These are phyloP conservation scores for Xiphias gladius DNA, from an alignment of 2,113 vertebrate genomes.

Conservation along the genomic window DNA sequence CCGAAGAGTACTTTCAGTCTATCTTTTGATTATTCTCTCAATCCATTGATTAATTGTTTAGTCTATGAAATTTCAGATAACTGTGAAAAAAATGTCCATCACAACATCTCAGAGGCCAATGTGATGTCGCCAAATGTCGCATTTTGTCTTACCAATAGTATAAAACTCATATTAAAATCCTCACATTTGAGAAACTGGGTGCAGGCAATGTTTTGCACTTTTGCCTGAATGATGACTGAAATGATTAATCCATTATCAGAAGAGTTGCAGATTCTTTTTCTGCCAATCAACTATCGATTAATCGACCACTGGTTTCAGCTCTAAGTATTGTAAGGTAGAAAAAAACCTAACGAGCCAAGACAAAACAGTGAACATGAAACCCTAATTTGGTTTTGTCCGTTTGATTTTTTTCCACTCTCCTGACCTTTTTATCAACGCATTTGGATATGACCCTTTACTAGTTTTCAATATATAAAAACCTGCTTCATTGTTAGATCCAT, in stretches of 20 bases:
- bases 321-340: background rate
- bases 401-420: background rate
- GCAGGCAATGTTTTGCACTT: background rate
- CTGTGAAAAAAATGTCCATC: background rate
- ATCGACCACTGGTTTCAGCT: too few relatives aligned
- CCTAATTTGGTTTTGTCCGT: background rate
- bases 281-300: too few relatives aligned
- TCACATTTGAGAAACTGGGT: background rate
- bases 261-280: too few relatives aligned
- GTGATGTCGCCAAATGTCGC: background rate
- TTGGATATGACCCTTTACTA: background rate
- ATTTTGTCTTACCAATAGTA: background rate
- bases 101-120: background rate
- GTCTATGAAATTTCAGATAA: background rate
- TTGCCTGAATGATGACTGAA: too few relatives aligned
- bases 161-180: background rate
- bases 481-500: background rate
- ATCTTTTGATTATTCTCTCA: background rate
- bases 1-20: background rate
- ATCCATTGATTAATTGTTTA: background rate
- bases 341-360: background rate
- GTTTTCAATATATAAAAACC: background rate
- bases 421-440: background rate
- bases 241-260: too few relatives aligned
- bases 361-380: background rate